Percentiles rank a stretch among this genome's conserved stretches.
phyloP scores from a whole-genome alignment of 2,113 vertebrate genomes.

The Sigmodon hispidus region DNA sequence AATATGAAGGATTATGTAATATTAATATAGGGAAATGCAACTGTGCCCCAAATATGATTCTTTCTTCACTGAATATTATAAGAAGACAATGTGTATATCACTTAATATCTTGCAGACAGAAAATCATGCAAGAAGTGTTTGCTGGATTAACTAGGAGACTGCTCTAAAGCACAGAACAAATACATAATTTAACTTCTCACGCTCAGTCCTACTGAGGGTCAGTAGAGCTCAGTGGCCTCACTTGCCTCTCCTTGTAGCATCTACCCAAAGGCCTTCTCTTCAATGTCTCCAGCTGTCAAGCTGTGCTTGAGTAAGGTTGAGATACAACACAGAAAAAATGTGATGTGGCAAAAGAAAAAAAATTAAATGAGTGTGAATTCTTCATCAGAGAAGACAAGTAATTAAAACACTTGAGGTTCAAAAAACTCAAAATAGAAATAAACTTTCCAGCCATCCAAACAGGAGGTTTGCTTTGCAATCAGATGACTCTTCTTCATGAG shows the following conservation, averaged over 20 bases:
- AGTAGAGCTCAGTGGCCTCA: not conserved
- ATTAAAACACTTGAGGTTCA: slow-evolving; percentile 11
- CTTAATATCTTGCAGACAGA: not conserved
- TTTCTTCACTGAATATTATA: not conserved
- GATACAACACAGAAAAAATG: not conserved
- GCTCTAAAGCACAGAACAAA: not conserved
- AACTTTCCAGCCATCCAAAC: not conserved
- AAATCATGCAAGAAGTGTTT: not conserved
- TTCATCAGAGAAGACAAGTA: slow-evolving; percentile 22
- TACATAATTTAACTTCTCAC: not conserved
- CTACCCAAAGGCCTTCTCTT: not conserved
- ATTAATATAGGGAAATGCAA: not conserved
- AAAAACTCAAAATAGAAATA: not conserved
- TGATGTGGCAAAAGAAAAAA: not conserved
- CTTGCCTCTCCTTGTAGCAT: not conserved
- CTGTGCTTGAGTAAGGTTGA: not conserved
- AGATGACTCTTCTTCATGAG: not conserved
- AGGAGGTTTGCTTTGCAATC: not conserved
- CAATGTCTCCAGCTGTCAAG: not conserved
- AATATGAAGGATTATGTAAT: not conserved
- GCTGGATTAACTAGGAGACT: not conserved
- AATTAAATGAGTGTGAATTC: slow-evolving; percentile 29
- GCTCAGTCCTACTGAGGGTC: not conserved
- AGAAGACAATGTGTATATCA: not conserved
- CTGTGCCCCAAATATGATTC: not conserved